Evolutionary conservation across 2,797 vertebrate species (phyloP), one percentile per base, ranked within the genome.

Genomic region (Mionectes olivaceus): DNA sequence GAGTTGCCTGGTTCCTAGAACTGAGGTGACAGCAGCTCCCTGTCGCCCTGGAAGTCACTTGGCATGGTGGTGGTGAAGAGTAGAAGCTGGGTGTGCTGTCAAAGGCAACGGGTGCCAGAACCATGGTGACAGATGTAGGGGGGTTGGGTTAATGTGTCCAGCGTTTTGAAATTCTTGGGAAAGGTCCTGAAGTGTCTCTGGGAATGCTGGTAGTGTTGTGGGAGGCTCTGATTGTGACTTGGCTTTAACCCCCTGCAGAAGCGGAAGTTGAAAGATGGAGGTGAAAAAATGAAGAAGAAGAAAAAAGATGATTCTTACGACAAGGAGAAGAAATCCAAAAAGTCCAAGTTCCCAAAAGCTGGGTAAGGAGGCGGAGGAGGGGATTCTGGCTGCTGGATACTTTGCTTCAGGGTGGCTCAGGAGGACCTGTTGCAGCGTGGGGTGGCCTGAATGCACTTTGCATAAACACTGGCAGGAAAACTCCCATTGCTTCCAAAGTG

Each of bases 241-340:
- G 27, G 80, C 93, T 97, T 96, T 95, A 83, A 96, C 81, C 88
- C 94, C 78, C 37, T 83, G 59, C 94, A 99, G 98, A 99, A 99
- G 96, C 97, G 98, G 89, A 99, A 99, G 96, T 96, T 98, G 57
- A 98, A 98, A 91, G 97, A 98, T 47, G 98, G 97, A 79, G 97
- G 96, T 78, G 98, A 98, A 85, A 97, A 98, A 89, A 97, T 98
- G 81, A 98, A 98, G 83, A 98, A 98, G 96, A 99, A 98, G 96
- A 99, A 96, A 90, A 98, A 98, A 95, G 98, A 98, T 87, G 98
- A 98, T 93, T 97, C 94, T 64, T 98, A 97, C 0, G 96, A 97
- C 91, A 98, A 98, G 88, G 98, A 98, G 78, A 98, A 98, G 96
- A 98, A 98, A 96, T 98, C 97, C 2, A 98, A 98, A 80, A 98